Evolutionary conservation across 2,888 invertebrate genomes (phyloP), one percentile per base, ranked within the genome.

Genomic region (Mamestra brassicae): DNA sequence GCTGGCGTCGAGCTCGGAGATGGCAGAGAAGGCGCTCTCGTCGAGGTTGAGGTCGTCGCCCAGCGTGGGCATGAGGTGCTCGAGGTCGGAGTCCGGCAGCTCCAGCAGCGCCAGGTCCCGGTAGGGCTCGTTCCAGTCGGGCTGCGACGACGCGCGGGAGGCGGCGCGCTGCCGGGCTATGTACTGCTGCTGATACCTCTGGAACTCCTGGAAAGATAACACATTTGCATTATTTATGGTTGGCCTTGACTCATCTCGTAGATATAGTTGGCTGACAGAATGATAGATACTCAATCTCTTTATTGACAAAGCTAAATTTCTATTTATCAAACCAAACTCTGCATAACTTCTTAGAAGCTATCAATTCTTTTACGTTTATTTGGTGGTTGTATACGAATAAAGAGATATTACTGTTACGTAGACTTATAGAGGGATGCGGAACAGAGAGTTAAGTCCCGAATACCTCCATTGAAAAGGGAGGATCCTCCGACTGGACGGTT

Each of bases 121-220:
- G 92, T 95, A 96, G 0, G 96, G 94, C 85, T 96, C 96, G 94
- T 94, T 93, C 97, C 96, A 95, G 93, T 97, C 93, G n/a, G 95
- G 90, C 87, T 94, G 88, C 79, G 94, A 87, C 83, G 92, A 89
- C 57, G 92, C 91, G 17, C 93, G 92, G n/a, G 95, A 92, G 50
- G 96, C 94, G 34, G 96, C 95, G 26, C 96, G 96, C 87, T 97
- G 97, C 69, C 97, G 94, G 52, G 97, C 96, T 89, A 97, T 97
- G 90, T 97, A 97, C 91, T 97, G 97, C 95, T 97, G 97, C 88
- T 97, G 97, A 89, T 97, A 97, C 83, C 97, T 95, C 83, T 97
- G 97, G 92, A 97, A 97, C 91, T 97, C 97, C 95, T 96, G 94
- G 15, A 93, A 93, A 47, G 2, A 36, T 1, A 15, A 52, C 52